Percentiles rank a stretch among this genome's conserved stretches.
Evolutionary conservation across 2,113 vertebrate genomes (phyloP).

Genomic region (Daboia siamensis): DNA sequence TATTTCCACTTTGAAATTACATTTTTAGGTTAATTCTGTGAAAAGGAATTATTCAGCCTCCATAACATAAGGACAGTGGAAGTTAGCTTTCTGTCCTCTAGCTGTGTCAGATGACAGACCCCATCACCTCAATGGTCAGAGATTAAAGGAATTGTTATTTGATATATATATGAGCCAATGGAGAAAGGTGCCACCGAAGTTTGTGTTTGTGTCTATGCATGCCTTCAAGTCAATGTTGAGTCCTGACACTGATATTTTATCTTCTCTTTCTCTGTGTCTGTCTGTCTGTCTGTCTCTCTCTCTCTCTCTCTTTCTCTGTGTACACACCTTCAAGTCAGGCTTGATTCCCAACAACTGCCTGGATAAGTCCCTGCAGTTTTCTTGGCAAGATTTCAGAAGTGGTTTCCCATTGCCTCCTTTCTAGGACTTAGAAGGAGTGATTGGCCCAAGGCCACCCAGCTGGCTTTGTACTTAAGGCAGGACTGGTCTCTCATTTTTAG

Average conservation of each 20-base stretch:
- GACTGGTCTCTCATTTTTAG: background rate
- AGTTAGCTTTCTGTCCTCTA: background rate
- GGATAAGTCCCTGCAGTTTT: background rate
- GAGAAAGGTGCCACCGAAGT: background rate
- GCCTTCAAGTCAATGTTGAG: background rate
- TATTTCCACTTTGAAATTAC: background rate
- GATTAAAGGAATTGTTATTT: background rate
- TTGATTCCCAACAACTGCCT: background rate
- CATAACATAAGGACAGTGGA: background rate
- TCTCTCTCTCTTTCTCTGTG: background rate
- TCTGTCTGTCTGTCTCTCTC: too few relatives aligned
- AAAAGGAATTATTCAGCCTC: background rate
- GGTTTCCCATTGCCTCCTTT: background rate
- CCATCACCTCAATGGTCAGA: background rate
- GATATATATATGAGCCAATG: background rate
- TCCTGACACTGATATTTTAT: background rate
- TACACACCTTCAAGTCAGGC: background rate
- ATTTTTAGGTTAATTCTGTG: background rate
- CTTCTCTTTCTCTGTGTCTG: background rate
- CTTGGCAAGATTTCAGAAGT: background rate
- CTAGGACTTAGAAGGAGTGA: background rate
- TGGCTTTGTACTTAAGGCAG: background rate
- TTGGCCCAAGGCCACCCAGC: background rate
- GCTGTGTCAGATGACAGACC: background rate
- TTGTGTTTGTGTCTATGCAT: background rate